Conservation (phyloP, 2,113 vertebrate species). For the Antechinus stuartii region DNA sequence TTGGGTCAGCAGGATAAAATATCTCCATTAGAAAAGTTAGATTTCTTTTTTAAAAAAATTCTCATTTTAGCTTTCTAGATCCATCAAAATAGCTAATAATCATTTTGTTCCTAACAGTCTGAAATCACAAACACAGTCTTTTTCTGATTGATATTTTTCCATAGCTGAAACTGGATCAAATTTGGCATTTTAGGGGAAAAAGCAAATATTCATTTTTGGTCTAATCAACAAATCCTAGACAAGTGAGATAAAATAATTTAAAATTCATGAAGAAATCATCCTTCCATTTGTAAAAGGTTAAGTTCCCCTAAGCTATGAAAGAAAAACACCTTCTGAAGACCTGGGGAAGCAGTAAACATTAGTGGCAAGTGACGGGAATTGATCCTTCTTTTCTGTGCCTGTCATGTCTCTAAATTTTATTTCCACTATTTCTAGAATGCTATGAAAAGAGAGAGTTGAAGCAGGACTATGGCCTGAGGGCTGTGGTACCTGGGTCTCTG, state of each 20-base stretch:
- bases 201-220: constrained; percentile 75
- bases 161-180: constrained; percentile 58
- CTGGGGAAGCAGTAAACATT: constrained; percentile 87
- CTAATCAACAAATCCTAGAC: constrained; percentile 77
- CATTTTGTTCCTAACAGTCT: not conserved
- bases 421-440: constrained; percentile 85
- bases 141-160: constrained; percentile 44
- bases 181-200: constrained; percentile 54
- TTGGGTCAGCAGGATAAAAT: not conserved
- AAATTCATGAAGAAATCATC: constrained; percentile 86
- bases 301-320: constrained; percentile 87
- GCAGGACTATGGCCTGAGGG: constrained; percentile 91
- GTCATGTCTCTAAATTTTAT: constrained; percentile 90
- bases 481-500: constrained; percentile 90
- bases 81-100: not conserved
- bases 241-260: constrained; percentile 84
- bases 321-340: constrained; percentile 86
- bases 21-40: constrained; percentile 13
- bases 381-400: constrained; percentile 87
- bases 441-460: constrained; percentile 83
- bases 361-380: constrained; percentile 91
- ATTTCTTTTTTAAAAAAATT: not conserved
- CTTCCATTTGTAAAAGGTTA: constrained; percentile 89
- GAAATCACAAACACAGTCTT: constrained; percentile 18
- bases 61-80: not conserved